Percentiles rank a stretch among this genome's conserved stretches.
phyloP scores from a whole-genome alignment of 2,113 vertebrate genomes.

The Melospiza georgiana region DNA sequence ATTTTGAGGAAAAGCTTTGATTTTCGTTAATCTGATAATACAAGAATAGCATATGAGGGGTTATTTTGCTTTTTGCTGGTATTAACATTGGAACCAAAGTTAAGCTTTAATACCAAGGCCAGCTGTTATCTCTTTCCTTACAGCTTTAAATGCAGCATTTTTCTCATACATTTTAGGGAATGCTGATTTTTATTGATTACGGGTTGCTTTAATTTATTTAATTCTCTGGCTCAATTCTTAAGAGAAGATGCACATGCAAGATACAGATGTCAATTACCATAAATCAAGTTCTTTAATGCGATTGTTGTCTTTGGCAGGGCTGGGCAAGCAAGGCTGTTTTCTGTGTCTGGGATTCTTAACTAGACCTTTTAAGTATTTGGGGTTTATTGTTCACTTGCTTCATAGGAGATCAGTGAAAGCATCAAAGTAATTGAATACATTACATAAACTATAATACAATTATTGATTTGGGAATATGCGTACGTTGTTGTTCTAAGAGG shows the following conservation, averaged over 20 bases:
- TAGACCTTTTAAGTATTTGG: background rate
- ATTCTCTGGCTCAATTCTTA: background rate
- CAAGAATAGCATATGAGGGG: background rate
- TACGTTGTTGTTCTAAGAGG: background rate
- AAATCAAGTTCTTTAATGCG: background rate
- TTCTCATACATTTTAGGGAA: background rate
- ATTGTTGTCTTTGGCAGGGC: background rate
- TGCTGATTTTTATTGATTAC: background rate
- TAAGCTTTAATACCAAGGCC: background rate
- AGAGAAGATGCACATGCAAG: background rate
- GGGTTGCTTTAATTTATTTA: background rate
- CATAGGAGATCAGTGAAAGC: background rate
- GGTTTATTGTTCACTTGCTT: background rate
- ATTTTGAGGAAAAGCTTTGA: background rate
- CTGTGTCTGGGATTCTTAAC: background rate
- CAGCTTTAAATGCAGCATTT: background rate
- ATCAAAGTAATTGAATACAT: background rate
- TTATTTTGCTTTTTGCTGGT: slow-evolving; percentile 4
- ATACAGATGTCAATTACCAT: background rate
- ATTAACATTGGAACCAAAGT: background rate
- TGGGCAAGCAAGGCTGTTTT: background rate
- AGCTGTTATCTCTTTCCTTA: background rate
- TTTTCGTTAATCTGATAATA: background rate
- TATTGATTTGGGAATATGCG: background rate
- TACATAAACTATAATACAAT: background rate